These are phyloP conservation scores for Phymanthus crucifer DNA, from an alignment of 92 coral and sea anemone species.

Conservation along the genomic window DNA sequence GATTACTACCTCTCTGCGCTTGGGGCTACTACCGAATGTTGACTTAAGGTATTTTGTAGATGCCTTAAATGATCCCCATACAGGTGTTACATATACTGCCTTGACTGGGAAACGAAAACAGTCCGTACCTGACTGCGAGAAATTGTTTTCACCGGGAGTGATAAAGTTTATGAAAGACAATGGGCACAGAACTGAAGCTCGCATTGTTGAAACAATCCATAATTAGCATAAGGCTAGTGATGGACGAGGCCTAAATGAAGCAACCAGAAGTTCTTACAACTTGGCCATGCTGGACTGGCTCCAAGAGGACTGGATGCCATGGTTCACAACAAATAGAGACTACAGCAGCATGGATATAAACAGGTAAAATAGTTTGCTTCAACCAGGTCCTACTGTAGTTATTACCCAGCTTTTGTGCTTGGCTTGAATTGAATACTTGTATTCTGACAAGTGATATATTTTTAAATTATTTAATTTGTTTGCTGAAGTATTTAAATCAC, in stretches of 20 bases:
- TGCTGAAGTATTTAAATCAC: no score
- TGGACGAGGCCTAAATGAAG: conserved; percentile 47
- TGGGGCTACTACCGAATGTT: conserved; percentile 23
- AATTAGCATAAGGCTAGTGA: conserved; percentile 52
- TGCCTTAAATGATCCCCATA: conserved; percentile 36
- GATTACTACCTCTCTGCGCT: conserved; percentile 14
- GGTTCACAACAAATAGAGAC: conserved; percentile 13
- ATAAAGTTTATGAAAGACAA: conserved; percentile 15
- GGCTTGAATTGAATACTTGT: no score
- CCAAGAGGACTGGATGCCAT: conserved; percentile 59
- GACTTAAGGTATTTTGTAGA: conserved; percentile 15
- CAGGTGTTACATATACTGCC: conserved; percentile 52
- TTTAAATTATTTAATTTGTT: no score
- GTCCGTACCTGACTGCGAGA: conserved; percentile 53
- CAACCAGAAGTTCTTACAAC: conserved; percentile 6
- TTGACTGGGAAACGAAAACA: conserved; percentile 45
- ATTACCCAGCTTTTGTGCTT: no score
- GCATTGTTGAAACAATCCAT: conserved; percentile 14
- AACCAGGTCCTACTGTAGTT: no score
- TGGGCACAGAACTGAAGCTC: conserved; percentile 23
- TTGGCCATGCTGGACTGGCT: conserved; percentile 45
- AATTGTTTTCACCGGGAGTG: conserved; percentile 26
- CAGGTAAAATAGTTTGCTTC: no score
- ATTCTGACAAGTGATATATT: no score
- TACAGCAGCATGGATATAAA: conserved; percentile 37